A percentile compares a stretch with the other conserved stretches of the same genome.
Conservation (phyloP, 2,888 invertebrate species). For the Tachina lurida region DNA sequence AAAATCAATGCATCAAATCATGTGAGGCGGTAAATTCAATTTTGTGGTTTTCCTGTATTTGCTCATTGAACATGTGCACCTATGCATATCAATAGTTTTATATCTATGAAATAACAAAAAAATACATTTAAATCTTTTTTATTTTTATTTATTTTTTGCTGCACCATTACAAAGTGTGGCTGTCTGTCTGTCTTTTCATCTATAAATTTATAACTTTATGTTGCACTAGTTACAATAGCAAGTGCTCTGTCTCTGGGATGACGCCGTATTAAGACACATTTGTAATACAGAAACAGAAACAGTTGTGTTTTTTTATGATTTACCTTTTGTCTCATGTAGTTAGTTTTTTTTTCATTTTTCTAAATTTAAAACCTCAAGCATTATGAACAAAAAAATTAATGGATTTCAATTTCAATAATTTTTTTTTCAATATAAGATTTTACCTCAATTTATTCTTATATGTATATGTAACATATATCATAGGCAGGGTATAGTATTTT, state of each 20-base stretch:
- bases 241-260: slow-evolving; percentile 26
- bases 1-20: slow-evolving; percentile 74
- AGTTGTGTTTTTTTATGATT: slow-evolving; percentile 51
- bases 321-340: slow-evolving; percentile 29
- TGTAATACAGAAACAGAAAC: slow-evolving; percentile 42
- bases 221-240: slow-evolving; percentile 4
- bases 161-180: slow-evolving; percentile 40
- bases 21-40: slow-evolving; percentile 83
- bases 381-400: slow-evolving; percentile 56
- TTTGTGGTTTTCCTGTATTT: slow-evolving; percentile 82
- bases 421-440: slow-evolving; percentile 25
- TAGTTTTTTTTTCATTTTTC: not conserved
- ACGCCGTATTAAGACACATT: slow-evolving; percentile 32
- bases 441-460: slow-evolving; percentile 30
- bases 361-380: slow-evolving; percentile 62
- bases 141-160: not conserved
- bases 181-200: slow-evolving; percentile 30
- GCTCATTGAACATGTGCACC: slow-evolving; percentile 82
- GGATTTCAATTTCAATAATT: slow-evolving; percentile 62
- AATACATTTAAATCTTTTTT: slow-evolving; percentile 41
- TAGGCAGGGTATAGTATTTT: not conserved
- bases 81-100: slow-evolving; percentile 80
- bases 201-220: slow-evolving; percentile 12
- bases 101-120: slow-evolving; percentile 33
- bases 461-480: slow-evolving; percentile 46